Percentiles rank a stretch among this genome's conserved stretches.
phyloP scores from a whole-genome alignment of 2,888 invertebrate species.

The Dimorphilus gyrociliatus region DNA sequence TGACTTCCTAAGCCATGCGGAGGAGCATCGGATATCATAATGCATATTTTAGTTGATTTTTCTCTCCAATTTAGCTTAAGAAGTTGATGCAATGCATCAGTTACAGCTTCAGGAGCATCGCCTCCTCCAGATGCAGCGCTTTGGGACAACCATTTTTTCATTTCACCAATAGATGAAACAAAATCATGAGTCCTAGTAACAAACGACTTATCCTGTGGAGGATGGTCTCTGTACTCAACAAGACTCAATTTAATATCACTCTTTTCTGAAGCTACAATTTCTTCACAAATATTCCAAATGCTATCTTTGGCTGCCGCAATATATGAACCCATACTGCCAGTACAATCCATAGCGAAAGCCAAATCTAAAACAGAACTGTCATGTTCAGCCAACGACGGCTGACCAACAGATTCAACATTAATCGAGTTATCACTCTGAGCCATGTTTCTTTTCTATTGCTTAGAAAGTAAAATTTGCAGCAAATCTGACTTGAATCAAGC shows the following conservation, averaged over 20 bases:
- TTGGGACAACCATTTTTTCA: conserved; percentile 21
- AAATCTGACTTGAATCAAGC: too few species aligned
- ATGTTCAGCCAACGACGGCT: conserved; percentile 14
- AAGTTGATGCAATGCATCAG: conserved; percentile 24
- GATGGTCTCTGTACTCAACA: conserved; percentile 29
- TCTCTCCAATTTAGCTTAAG: conserved; percentile 23
- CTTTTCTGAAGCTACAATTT: conserved; percentile 22
- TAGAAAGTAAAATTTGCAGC: too few species aligned
- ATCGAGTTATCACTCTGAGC: too few species aligned
- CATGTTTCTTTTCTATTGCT: too few species aligned
- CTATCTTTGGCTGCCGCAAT: too few species aligned
- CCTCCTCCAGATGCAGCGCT: conserved; percentile 24
- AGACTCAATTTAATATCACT: conserved; percentile 23
- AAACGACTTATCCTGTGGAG: conserved; percentile 22
- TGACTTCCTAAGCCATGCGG: conserved; percentile 20
- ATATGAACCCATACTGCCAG: conserved; percentile 27
- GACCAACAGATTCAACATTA: conserved; percentile 7
- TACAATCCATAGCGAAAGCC: conserved; percentile 30
- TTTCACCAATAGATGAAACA: conserved; percentile 17
- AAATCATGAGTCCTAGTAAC: conserved; percentile 26
- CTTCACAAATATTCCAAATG: conserved; percentile 23
- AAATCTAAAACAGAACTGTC: conserved; percentile 21
- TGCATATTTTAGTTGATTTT: conserved; percentile 25
- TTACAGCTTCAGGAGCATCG: conserved; percentile 26
- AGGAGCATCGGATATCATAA: conserved; percentile 26